Percentiles rank a stretch among this genome's conserved stretches.
phyloP scores from a whole-genome alignment of 2,888 invertebrate genomes.

The Yponomeuta plumbellus region DNA sequence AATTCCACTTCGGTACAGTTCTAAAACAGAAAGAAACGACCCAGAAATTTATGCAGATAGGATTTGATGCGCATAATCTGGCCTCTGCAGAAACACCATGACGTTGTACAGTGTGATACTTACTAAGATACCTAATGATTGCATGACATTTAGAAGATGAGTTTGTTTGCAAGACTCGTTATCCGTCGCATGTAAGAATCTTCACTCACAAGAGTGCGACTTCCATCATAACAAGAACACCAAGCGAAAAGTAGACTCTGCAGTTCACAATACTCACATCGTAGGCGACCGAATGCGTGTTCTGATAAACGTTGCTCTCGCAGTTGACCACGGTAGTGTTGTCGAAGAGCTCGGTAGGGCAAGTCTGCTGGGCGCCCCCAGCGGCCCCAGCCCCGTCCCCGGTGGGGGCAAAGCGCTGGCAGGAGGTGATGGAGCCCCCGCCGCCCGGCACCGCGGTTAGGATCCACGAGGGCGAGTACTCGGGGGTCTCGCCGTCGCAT shows the following conservation, averaged over 20 bases:
- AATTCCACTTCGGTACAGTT: too few species aligned
- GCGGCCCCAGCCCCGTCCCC: neutral
- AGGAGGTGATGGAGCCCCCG: slow-evolving; percentile 47
- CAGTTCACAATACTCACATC: slow-evolving; percentile 43
- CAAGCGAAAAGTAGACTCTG: neutral
- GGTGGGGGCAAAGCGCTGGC: slow-evolving; percentile 49
- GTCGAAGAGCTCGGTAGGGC: slow-evolving; percentile 48
- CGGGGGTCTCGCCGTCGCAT: slow-evolving; percentile 39
- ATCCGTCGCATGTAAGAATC: too few species aligned
- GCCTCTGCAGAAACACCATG: too few species aligned
- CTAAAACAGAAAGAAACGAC: too few species aligned
- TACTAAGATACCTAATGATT: too few species aligned
- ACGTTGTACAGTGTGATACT: too few species aligned
- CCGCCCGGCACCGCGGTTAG: slow-evolving; percentile 46
- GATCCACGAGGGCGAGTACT: slow-evolving; percentile 61
- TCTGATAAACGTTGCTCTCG: slow-evolving; percentile 44
- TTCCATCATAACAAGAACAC: neutral
- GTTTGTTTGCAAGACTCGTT: too few species aligned
- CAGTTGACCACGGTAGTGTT: slow-evolving; percentile 31
- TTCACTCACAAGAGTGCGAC: too few species aligned
- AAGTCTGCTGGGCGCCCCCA: slow-evolving; percentile 27
- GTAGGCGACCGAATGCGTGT: slow-evolving; percentile 51
- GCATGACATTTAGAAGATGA: too few species aligned
- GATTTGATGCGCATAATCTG: too few species aligned
- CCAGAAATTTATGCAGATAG: neutral